phyloP scores from a whole-genome alignment of 2,888 invertebrate genomes.

The Mycalesis mineus region DNA sequence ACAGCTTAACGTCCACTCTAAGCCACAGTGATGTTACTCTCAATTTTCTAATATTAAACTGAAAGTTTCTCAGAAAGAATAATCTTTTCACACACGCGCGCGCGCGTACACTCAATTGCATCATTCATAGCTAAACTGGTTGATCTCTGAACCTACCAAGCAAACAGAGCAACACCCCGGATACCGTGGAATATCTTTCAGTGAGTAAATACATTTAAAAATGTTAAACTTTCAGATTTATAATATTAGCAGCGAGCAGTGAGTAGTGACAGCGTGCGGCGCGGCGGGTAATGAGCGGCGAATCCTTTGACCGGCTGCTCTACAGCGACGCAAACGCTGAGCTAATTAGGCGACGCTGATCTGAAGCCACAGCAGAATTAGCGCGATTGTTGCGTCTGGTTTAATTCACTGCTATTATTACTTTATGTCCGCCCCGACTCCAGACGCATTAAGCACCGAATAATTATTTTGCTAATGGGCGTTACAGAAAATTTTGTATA shows the following conservation, averaged over 20 bases:
- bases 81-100: no score
- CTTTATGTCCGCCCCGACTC: constrained; percentile 20
- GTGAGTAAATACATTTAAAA: no score
- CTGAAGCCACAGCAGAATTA: constrained; percentile 70
- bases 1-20: no score
- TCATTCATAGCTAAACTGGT: no score
- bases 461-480: constrained; percentile 24
- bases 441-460: constrained; percentile 38
- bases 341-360: constrained; percentile 72
- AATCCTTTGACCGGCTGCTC: constrained; percentile 72
- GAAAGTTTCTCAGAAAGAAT: no score
- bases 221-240: background rate
- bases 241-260: background rate
- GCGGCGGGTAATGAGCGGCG: constrained; percentile 67
- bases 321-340: constrained; percentile 56
- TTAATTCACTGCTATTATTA: constrained; percentile 37
- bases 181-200: no score
- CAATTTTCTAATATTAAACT: no score
- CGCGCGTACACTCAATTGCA: no score
- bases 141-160: no score
- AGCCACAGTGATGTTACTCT: no score
- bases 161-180: no score
- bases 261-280: constrained; percentile 32
- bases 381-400: constrained; percentile 56
- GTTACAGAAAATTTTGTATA: constrained; percentile 1